Conservation (phyloP, 2,797 vertebrate genomes). For the Rhadinocentrus ornatus region DNA sequence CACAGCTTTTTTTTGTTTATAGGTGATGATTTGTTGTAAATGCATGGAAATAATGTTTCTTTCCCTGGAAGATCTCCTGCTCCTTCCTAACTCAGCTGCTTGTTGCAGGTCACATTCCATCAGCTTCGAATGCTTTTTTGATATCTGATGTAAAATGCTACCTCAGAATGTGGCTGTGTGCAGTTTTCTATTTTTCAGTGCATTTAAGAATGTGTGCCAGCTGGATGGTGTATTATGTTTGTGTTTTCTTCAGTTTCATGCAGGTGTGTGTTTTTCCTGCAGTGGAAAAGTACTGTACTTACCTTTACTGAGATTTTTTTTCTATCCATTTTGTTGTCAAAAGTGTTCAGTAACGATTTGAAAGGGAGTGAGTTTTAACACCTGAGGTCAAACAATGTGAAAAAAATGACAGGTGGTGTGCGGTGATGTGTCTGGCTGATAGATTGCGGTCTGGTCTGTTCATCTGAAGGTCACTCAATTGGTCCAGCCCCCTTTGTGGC, state of each 20-base stretch:
- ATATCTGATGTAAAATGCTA: neutral
- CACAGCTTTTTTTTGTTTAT: neutral
- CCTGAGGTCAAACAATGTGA: slow-evolving; percentile 19
- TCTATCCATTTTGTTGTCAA: slow-evolving; percentile 1
- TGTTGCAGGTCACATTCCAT: slow-evolving; percentile 16
- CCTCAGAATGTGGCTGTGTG: slow-evolving; percentile 9
- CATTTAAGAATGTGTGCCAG: slow-evolving; percentile 21
- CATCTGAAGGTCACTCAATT: slow-evolving; percentile 30
- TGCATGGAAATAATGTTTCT: slow-evolving; percentile 6
- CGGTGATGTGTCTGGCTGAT: slow-evolving; percentile 13
- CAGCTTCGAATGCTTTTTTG: slow-evolving; percentile 7
- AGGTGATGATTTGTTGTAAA: slow-evolving; percentile 7
- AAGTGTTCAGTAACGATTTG: neutral
- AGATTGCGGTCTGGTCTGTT: slow-evolving; percentile 42
- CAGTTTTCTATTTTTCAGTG: slow-evolving; percentile 11
- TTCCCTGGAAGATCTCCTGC: neutral
- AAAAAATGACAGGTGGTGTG: slow-evolving; percentile 31
- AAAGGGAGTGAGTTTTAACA: slow-evolving; percentile 11
- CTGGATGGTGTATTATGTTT: slow-evolving; percentile 3
- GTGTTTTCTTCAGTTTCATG: slow-evolving; percentile 7
- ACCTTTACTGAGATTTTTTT: neutral
- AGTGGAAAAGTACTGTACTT: neutral
- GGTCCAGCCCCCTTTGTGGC: neutral
- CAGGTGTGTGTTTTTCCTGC: slow-evolving; percentile 5
- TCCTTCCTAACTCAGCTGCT: slow-evolving; percentile 3